phyloP scores from a whole-genome alignment of 2,888 invertebrate species.

The Erebia palarica region DNA sequence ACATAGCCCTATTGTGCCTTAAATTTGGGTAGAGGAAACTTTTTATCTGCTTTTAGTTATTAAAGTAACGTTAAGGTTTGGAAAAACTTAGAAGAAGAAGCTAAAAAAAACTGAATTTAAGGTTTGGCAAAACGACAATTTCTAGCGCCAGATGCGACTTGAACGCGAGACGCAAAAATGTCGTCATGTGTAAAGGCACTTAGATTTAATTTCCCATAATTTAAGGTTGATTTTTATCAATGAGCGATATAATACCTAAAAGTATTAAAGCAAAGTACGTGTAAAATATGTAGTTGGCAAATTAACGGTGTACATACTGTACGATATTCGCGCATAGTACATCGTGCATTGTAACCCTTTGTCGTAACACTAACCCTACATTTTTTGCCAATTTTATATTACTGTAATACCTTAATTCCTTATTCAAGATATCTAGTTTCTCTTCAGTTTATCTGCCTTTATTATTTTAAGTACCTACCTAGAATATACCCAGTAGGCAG shows the following conservation, averaged over 20 bases:
- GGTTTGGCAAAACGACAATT: background rate
- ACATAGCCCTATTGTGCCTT: background rate
- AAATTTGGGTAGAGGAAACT: constrained; percentile 3
- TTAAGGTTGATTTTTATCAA: constrained; percentile 64
- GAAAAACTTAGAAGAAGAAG: constrained; percentile 5
- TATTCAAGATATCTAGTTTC: background rate
- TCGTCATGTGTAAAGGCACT: constrained; percentile 3
- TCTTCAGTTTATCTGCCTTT: background rate
- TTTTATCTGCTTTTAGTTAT: background rate
- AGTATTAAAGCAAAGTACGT: constrained; percentile 75
- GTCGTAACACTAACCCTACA: constrained; percentile 50
- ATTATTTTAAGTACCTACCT: background rate
- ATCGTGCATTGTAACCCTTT: constrained; percentile 75
- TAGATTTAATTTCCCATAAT: constrained; percentile 59
- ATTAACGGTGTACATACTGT: constrained; percentile 75
- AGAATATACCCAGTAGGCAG: background rate
- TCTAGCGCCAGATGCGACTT: background rate
- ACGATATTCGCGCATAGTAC: constrained; percentile 78
- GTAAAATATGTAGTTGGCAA: constrained; percentile 71
- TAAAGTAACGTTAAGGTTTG: background rate
- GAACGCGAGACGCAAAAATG: background rate
- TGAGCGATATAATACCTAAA: constrained; percentile 73
- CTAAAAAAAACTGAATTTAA: constrained; percentile 1
- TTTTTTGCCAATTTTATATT: constrained; percentile 32
- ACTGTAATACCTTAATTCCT: background rate